phyloP scores from a whole-genome alignment of 2,113 vertebrate genomes.

The Leptodactylus fuscus region DNA sequence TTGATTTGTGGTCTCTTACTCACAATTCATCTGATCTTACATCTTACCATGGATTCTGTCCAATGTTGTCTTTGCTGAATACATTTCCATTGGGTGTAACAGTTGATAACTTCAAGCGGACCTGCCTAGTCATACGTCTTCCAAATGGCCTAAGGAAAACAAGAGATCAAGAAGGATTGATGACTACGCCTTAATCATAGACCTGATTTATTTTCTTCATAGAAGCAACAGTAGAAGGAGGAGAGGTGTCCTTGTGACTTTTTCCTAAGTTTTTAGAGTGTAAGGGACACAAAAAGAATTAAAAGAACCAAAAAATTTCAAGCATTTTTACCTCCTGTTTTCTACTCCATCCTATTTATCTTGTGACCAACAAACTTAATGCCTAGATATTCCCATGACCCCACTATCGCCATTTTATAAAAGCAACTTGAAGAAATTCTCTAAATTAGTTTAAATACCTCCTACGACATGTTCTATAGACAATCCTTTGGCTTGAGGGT shows the following conservation, averaged over 20 bases:
- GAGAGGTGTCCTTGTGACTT: background rate
- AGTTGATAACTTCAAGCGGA: background rate
- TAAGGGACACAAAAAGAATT: background rate
- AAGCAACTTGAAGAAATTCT: no score
- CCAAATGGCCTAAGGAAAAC: conserved; percentile 30
- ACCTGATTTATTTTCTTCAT: background rate
- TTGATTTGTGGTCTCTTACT: background rate
- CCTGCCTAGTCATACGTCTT: conserved; percentile 31
- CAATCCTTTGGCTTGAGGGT: no score
- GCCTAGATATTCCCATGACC: no score
- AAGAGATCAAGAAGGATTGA: conserved; percentile 3
- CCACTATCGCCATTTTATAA: no score
- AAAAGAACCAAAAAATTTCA: background rate
- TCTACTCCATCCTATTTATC: no score
- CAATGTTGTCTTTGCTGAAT: conserved; percentile 32
- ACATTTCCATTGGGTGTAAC: conserved; percentile 29
- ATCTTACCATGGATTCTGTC: background rate
- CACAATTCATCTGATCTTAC: background rate
- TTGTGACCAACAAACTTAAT: no score
- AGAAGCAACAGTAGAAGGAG: background rate
- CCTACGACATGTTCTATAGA: no score
- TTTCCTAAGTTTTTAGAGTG: background rate
- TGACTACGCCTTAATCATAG: conserved; percentile 1
- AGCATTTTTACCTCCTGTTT: no score
- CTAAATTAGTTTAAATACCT: no score